Conservation (phyloP, 2,113 vertebrate genomes). For the Thunnus maccoyii region DNA sequence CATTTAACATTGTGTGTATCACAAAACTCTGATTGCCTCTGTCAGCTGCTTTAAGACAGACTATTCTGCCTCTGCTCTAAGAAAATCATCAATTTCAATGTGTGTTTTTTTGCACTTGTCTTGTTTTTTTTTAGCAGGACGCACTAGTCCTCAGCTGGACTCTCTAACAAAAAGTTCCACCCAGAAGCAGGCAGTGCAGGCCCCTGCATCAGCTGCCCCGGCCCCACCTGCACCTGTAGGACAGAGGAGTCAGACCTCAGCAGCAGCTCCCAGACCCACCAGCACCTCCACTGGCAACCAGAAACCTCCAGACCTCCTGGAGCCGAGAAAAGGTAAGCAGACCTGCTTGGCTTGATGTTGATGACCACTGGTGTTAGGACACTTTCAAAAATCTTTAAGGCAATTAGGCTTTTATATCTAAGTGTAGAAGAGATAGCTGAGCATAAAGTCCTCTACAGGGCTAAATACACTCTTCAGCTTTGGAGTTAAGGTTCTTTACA, state of each 20-base stretch:
- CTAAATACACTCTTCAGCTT: neutral
- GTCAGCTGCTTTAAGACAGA: neutral
- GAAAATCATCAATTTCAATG: too few relatives aligned
- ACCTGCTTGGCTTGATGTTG: neutral
- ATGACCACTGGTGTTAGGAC: neutral
- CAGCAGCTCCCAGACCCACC: conserved; percentile 78
- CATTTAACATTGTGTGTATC: neutral
- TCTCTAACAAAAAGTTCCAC: conserved; percentile 88
- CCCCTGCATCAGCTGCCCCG: conserved; percentile 82
- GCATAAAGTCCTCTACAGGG: neutral
- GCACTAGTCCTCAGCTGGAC: conserved; percentile 89
- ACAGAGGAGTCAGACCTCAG: conserved; percentile 87
- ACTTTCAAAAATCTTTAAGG: neutral
- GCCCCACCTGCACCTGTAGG: conserved; percentile 83
- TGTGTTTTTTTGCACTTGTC: too few relatives aligned
- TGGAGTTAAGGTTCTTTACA: neutral
- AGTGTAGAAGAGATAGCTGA: neutral
- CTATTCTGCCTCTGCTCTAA: neutral
- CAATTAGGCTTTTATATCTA: neutral
- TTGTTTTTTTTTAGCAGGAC: conserved; percentile 79
- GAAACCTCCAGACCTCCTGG: conserved; percentile 90
- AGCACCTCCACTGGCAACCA: conserved; percentile 82
- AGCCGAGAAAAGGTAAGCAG: conserved; percentile 90
- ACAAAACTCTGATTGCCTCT: neutral
- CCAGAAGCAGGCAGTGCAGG: conserved; percentile 89